Percentiles rank a stretch among this genome's conserved stretches.
Evolutionary conservation across 2,113 vertebrate species (phyloP).

Genomic region (Pseudonaja textilis): DNA sequence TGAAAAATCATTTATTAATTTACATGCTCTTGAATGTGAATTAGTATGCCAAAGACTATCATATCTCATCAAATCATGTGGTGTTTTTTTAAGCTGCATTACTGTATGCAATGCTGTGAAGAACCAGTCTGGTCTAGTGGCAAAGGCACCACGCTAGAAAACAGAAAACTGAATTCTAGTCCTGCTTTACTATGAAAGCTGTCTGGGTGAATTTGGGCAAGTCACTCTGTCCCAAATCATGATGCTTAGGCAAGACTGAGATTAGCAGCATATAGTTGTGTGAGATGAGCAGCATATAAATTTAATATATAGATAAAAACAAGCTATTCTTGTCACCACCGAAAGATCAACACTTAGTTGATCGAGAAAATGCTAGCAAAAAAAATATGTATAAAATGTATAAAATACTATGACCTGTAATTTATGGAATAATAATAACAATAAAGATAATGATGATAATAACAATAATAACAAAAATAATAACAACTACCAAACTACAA

Average conservation of each 20-base stretch:
- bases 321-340: neutral
- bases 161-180: neutral
- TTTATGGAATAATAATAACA: neutral
- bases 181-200: neutral
- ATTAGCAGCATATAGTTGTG: no score
- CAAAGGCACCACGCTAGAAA: neutral
- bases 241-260: no score
- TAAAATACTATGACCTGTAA: neutral
- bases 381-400: neutral
- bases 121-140: neutral
- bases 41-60: neutral
- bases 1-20: neutral
- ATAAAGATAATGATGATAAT: no score
- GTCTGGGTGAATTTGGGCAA: neutral
- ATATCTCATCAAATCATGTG: neutral
- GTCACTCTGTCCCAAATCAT: neutral
- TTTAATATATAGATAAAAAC: neutral
- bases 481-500: neutral
- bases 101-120: neutral
- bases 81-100: neutral
- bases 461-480: no score
- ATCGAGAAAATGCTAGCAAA: neutral
- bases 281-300: neutral
- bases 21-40: neutral
- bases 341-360: neutral